Percentiles rank a stretch among this genome's conserved stretches.
These are phyloP conservation scores for Cataglyphis rosenhaueri DNA, from an alignment of 2,888 invertebrate species.

Conservation along the genomic window DNA sequence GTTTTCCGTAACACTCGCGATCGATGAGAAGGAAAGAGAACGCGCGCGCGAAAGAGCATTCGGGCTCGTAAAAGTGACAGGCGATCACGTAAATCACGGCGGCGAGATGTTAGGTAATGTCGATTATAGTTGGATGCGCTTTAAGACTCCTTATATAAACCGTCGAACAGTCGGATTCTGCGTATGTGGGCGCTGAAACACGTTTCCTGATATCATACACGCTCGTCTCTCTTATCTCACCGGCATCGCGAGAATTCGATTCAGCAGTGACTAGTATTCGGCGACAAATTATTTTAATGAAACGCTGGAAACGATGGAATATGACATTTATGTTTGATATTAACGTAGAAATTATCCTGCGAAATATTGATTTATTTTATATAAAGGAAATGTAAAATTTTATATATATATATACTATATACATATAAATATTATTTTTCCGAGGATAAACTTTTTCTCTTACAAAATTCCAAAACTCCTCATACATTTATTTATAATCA, in stretches of 20 bases:
- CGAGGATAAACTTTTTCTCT: neutral
- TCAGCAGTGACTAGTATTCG: neutral
- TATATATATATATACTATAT: neutral
- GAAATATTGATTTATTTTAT: neutral
- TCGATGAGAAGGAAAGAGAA: slow-evolving; percentile 30
- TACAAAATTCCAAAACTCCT: neutral
- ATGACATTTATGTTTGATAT: neutral
- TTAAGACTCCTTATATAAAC: slow-evolving; percentile 57
- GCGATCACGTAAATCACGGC: slow-evolving; percentile 64
- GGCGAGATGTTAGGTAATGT: slow-evolving; percentile 60
- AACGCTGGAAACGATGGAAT: neutral
- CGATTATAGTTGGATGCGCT: slow-evolving; percentile 66
- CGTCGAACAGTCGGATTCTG: slow-evolving; percentile 53
- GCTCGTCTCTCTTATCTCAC: slow-evolving; percentile 18
- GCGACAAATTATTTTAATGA: neutral
- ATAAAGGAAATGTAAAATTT: neutral
- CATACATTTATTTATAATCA: neutral
- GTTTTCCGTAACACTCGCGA: slow-evolving; percentile 15
- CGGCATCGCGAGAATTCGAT: neutral
- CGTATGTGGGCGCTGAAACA: slow-evolving; percentile 51
- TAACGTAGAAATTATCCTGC: neutral
- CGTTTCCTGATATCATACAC: slow-evolving; percentile 54
- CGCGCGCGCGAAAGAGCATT: slow-evolving; percentile 46
- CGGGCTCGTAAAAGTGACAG: slow-evolving; percentile 61
- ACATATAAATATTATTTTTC: neutral